These are phyloP conservation scores for Saguinus imperator DNA, from an alignment of 2,113 vertebrate species.

Conservation along the genomic window DNA sequence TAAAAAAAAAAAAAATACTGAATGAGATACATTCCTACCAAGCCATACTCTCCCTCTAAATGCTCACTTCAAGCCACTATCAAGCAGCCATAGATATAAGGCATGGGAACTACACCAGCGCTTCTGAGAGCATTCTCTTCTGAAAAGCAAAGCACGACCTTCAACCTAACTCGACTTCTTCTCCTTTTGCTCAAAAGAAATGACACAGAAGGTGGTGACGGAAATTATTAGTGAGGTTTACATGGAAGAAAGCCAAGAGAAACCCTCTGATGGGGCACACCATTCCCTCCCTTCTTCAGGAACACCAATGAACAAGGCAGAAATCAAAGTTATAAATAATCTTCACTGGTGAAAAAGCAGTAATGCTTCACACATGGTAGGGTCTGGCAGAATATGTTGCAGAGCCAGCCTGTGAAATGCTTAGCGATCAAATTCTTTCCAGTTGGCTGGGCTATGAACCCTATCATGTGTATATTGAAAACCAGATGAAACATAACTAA, in stretches of 20 bases:
- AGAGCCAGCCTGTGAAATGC: slow-evolving; percentile 18
- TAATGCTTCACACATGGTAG: slow-evolving; percentile 41
- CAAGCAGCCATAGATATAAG: background rate
- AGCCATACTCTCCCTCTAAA: background rate
- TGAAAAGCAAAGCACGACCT: background rate
- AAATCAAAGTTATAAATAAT: slow-evolving; percentile 28
- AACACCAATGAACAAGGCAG: slow-evolving; percentile 52
- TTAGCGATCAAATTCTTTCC: slow-evolving; percentile 50
- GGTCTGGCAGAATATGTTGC: background rate
- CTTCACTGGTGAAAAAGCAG: background rate
- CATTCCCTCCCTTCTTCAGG: background rate
- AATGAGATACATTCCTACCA: background rate
- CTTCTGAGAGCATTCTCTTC: background rate
- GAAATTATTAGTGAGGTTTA: background rate
- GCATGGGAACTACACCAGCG: too few species aligned
- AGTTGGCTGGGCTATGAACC: slow-evolving; percentile 55
- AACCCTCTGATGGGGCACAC: background rate
- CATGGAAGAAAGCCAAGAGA: background rate
- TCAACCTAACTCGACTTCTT: background rate
- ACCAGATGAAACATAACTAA: slow-evolving; percentile 58
- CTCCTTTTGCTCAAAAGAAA: background rate
- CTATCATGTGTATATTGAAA: slow-evolving; percentile 52
- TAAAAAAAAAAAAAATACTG: background rate
- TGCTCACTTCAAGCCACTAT: background rate
- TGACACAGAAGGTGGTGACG: background rate